These are phyloP conservation scores for Conomelus anceps DNA, from an alignment of 2,888 invertebrate species.

Conservation along the genomic window DNA sequence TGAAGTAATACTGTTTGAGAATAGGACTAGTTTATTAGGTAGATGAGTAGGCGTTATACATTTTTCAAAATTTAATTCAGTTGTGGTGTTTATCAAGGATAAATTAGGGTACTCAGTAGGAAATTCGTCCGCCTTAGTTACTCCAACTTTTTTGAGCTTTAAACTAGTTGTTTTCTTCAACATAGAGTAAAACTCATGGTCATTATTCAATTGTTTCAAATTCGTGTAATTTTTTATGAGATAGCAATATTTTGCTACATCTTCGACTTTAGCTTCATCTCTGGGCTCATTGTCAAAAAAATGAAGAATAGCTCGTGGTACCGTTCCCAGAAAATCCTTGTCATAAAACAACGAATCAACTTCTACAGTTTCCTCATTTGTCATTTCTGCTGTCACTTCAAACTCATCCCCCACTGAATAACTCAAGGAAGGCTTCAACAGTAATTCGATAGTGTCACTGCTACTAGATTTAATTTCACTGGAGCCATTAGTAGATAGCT, in stretches of 20 bases:
- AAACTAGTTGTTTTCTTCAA: background rate
- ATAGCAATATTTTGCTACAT: background rate
- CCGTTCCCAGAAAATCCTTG: background rate
- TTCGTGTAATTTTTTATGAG: background rate
- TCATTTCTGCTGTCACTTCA: background rate
- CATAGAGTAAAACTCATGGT: background rate
- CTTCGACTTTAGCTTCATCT: background rate
- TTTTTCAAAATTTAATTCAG: background rate
- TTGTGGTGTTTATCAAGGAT: no score
- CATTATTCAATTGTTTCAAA: background rate
- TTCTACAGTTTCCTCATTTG: background rate
- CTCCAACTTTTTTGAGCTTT: background rate
- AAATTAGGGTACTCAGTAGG: no score
- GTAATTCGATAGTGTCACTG: background rate
- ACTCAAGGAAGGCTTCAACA: background rate
- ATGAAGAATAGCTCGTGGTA: background rate
- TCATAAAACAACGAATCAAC: background rate
- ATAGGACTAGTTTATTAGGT: background rate
- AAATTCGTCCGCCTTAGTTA: no score
- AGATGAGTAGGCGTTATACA: background rate
- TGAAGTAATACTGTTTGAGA: background rate
- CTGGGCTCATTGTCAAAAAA: background rate
- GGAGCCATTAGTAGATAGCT: background rate
- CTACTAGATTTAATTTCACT: background rate
- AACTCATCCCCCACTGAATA: background rate